phyloP scores from a whole-genome alignment of 2,113 vertebrate genomes.

The Elaphurus davidianus region DNA sequence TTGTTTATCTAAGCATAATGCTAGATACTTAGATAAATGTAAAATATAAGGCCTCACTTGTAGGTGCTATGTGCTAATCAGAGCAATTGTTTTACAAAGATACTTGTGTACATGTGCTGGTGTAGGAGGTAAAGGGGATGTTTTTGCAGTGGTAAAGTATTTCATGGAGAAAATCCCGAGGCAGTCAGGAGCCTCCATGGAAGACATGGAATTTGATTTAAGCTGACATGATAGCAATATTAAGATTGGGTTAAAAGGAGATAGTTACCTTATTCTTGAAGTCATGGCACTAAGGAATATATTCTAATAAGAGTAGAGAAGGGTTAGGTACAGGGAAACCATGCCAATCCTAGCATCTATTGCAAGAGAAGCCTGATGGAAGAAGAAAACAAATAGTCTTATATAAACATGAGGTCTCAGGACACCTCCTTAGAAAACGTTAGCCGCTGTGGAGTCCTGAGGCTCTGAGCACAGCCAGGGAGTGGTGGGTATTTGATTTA shows the following conservation, averaged over 20 bases:
- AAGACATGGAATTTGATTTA: not conserved
- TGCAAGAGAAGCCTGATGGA: not conserved
- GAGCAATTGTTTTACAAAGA: not conserved
- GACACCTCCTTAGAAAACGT: not conserved
- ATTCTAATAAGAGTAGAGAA: not conserved
- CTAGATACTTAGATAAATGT: not conserved
- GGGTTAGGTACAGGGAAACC: not conserved
- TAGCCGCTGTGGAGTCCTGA: accelerated
- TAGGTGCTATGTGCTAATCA: not conserved
- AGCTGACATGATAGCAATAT: not conserved
- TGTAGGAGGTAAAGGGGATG: not conserved
- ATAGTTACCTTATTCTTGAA: not conserved
- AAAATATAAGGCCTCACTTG: not conserved
- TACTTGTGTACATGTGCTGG: not conserved
- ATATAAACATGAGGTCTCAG: not conserved
- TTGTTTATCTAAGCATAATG: not conserved
- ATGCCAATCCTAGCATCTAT: not conserved
- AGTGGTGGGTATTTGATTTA: not conserved
- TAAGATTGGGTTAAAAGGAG: not conserved
- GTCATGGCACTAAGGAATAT: not conserved
- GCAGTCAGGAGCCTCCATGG: not conserved
- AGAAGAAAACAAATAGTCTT: not conserved
- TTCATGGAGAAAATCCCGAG: not conserved
- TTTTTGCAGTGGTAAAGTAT: not conserved
- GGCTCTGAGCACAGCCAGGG: not conserved